phyloP scores from a whole-genome alignment of 2,797 vertebrate genomes.

The Taeniopygia guttata region DNA sequence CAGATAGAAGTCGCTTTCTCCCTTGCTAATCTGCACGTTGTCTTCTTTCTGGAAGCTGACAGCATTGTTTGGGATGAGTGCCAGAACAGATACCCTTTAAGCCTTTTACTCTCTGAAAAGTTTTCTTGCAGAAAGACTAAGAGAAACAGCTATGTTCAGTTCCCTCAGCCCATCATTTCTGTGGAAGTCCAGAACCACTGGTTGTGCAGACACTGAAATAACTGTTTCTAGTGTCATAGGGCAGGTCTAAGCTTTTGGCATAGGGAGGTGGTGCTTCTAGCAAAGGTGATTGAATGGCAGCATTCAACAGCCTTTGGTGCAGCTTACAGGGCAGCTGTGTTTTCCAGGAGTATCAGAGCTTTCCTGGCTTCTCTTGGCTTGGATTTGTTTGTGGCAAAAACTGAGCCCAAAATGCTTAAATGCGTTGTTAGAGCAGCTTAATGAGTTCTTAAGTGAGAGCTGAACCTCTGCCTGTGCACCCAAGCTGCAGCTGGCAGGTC shows the following conservation, averaged over 20 bases:
- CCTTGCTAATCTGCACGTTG: neutral
- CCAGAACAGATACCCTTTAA: neutral
- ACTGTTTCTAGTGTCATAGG: neutral
- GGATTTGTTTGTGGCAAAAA: neutral
- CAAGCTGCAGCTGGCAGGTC: neutral
- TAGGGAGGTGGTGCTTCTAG: neutral
- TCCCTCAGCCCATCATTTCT: neutral
- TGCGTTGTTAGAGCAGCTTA: neutral
- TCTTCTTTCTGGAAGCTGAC: neutral
- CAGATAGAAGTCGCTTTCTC: neutral
- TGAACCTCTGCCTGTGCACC: neutral
- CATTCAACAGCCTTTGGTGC: neutral
- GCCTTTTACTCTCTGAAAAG: neutral
- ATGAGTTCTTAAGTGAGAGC: neutral
- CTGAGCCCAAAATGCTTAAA: neutral
- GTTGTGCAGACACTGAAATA: neutral
- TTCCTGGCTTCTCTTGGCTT: neutral
- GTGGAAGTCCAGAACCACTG: neutral
- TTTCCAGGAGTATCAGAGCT: neutral
- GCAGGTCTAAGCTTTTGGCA: neutral
- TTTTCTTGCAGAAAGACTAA: neutral
- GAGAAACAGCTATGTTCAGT: neutral
- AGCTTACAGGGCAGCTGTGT: neutral
- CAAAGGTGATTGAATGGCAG: neutral
- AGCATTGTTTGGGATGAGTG: neutral